Evolutionary conservation across 1,140 invertebrate species (phyloP), one percentile per base, ranked within the genome.

Genomic region (Daktulosphaira vitifoliae): DNA sequence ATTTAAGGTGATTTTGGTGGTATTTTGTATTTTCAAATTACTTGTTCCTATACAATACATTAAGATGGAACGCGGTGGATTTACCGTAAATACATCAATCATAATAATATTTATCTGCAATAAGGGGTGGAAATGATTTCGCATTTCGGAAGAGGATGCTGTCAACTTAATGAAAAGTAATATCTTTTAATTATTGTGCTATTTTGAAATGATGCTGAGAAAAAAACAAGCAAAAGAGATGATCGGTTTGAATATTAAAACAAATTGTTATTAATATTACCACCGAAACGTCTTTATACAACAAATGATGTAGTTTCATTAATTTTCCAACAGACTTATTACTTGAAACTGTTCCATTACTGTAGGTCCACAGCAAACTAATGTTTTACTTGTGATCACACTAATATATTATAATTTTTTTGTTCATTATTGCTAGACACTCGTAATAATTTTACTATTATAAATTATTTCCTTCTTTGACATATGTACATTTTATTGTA

Each of bases 191-290:
- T 62, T 62, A 62, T n/a, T n/a, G n/a, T 62, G 46, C 56, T 33
- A 9, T 5, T 18, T 39, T 33, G 39, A 62, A 59, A 62, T 46
- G 25, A 62, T 62, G 25, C 42, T n/a, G 56, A 62, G 15, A 15
- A 53, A 22, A 38, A 20, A 53, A 62, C 11, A 62, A 46, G n/a
- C 25, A 62, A 3, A 20, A 62, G 56, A 62, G 56, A 62, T 62
- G 56, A 62, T 62, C 56, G 56, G 56, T 62, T 62, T 62, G 56
- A 46, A 62, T 62, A 62, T 62, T 62, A 62, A 62, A 62, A 62
- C 56, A 62, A 62, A 62, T 62, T 62, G 56, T 62, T 62, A 62
- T 62, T 62, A 62, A 46, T 62, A 62, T 62, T 62, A 62, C 56
- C 56, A 48, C 56, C 56, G 50, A 48, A 62, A 62, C 56, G 42